Evolutionary conservation across 2,888 invertebrate genomes (phyloP).

Genomic region (Brachypalpus laphriformis): DNA sequence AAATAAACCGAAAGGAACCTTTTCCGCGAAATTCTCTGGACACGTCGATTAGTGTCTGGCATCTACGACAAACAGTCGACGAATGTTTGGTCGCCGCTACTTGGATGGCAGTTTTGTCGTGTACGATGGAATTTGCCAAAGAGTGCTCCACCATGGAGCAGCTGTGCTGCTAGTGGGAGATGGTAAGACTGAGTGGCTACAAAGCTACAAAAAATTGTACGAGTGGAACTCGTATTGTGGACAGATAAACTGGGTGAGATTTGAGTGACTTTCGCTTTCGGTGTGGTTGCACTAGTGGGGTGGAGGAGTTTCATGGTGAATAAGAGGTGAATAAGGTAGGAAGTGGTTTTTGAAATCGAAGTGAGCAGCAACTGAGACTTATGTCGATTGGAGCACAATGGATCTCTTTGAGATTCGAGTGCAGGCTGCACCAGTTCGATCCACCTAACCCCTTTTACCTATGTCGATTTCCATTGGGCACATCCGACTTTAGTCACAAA

Average conservation of each 20-base stretch:
- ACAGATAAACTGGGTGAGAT: not conserved
- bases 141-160: slow-evolving; percentile 11
- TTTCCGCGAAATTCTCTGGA: slow-evolving; percentile 8
- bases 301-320: not conserved
- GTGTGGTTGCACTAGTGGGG: not conserved
- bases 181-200: not conserved
- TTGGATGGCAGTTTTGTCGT: slow-evolving; percentile 43
- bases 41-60: slow-evolving; percentile 7
- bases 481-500: no score
- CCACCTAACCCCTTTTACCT: no score
- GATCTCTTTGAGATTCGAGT: no score
- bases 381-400: no score
- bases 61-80: slow-evolving; percentile 45
- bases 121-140: not conserved
- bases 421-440: no score
- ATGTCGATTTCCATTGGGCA: no score
- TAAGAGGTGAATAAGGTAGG: not conserved
- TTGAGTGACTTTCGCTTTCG: slow-evolving; percentile 53
- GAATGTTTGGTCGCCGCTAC: slow-evolving; percentile 41
- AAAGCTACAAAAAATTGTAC: slow-evolving; percentile 2
- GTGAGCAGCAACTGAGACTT: no score
- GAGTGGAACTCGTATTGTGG: slow-evolving; percentile 6
- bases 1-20: slow-evolving; percentile 1
- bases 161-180: not conserved
- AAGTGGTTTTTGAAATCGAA: no score